A percentile compares a stretch with the other conserved stretches of the same genome.
Conservation (phyloP, 2,797 vertebrate species). For the Arctocebus calabarensis region DNA sequence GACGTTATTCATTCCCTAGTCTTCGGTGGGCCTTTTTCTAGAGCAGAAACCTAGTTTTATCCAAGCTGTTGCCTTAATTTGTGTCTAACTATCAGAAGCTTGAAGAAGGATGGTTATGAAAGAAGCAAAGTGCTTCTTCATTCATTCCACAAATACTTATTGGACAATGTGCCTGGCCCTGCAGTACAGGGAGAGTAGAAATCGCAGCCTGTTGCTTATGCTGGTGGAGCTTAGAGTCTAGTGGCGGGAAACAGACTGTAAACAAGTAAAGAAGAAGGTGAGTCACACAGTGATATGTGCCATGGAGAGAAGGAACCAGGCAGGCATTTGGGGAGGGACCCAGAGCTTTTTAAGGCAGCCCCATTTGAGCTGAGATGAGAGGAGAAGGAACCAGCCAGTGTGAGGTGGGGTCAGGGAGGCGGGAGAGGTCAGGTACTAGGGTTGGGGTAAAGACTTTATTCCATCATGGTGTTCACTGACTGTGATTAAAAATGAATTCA, state of each 20-base stretch:
- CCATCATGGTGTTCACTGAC: background rate
- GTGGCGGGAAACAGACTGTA: background rate
- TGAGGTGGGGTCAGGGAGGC: background rate
- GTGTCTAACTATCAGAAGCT: background rate
- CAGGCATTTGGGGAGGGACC: background rate
- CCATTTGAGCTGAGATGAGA: background rate
- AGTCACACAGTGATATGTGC: background rate
- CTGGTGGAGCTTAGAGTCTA: background rate
- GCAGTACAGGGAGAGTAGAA: background rate
- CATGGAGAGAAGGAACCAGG: background rate
- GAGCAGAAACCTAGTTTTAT: background rate
- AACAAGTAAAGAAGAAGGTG: background rate
- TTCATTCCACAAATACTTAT: background rate
- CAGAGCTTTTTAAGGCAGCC: background rate
- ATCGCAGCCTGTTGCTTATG: background rate
- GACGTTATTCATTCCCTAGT: background rate
- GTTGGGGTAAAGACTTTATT: background rate
- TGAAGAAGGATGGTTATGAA: background rate
- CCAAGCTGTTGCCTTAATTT: background rate
- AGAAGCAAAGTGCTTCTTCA: background rate
- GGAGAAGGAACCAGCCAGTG: background rate
- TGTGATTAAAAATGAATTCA: background rate
- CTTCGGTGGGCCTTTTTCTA: background rate
- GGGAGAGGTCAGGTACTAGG: no score
- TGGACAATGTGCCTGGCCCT: background rate